Conservation (phyloP, 1,140 invertebrate genomes). For the Anastrepha obliqua region DNA sequence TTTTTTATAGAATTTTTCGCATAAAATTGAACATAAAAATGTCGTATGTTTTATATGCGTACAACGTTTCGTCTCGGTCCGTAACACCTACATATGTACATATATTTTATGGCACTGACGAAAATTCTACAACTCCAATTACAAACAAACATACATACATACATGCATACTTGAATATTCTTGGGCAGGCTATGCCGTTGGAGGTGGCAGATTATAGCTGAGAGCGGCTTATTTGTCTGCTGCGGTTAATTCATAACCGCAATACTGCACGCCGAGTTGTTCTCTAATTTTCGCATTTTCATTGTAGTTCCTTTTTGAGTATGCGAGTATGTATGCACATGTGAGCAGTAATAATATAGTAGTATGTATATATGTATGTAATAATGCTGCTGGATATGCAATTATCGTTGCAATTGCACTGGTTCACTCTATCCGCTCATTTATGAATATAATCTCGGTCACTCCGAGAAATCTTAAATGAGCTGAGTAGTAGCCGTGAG, state of each 20-base stretch:
- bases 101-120: neutral
- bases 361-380: too few relatives aligned
- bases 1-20: slow-evolving; percentile 3
- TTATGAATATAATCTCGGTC: too few relatives aligned
- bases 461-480: too few relatives aligned
- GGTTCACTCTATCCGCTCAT: too few relatives aligned
- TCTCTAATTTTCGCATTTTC: neutral
- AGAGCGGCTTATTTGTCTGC: neutral
- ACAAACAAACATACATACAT: neutral
- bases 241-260: neutral
- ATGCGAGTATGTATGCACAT: too few relatives aligned
- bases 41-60: slow-evolving; percentile 7
- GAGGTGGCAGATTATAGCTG: neutral
- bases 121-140: neutral
- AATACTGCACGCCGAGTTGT: neutral
- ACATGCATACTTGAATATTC: too few relatives aligned
- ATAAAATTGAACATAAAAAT: slow-evolving; percentile 42
- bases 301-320: neutral
- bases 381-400: too few relatives aligned
- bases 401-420: too few relatives aligned
- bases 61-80: neutral
- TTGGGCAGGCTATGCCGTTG: too few relatives aligned
- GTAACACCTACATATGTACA: neutral
- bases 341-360: too few relatives aligned
- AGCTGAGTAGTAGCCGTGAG: too few relatives aligned